Percentiles rank a stretch among this genome's conserved stretches.
Evolutionary conservation across 2,888 invertebrate genomes (phyloP).

Genomic region (Ophioninae sp.): DNA sequence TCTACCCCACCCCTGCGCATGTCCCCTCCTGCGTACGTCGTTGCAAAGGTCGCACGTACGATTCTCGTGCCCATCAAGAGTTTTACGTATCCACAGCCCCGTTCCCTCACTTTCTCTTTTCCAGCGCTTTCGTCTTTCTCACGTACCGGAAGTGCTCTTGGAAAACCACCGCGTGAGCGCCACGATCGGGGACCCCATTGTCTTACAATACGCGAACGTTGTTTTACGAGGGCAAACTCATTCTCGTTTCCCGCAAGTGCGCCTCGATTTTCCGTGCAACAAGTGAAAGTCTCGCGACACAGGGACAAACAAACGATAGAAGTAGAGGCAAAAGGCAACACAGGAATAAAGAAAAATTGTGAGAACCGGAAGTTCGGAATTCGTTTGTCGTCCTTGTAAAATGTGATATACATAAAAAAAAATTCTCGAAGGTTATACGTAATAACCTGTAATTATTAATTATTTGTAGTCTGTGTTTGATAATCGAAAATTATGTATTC

Average conservation of each 20-base stretch:
- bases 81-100: background rate
- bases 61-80: background rate
- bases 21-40: slow-evolving; percentile 5
- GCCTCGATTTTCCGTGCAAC: slow-evolving; percentile 42
- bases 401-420: too few relatives aligned
- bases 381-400: background rate
- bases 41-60: background rate
- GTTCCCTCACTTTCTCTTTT: background rate
- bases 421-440: too few relatives aligned
- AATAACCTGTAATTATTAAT: too few relatives aligned
- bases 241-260: background rate
- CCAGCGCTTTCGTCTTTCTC: slow-evolving; percentile 5
- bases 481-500: too few relatives aligned
- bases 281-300: slow-evolving; percentile 53
- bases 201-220: slow-evolving; percentile 2
- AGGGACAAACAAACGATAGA: slow-evolving; percentile 21
- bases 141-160: slow-evolving; percentile 43
- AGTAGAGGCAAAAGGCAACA: slow-evolving; percentile 25
- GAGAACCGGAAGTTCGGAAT: background rate
- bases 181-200: slow-evolving; percentile 29
- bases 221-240: slow-evolving; percentile 13
- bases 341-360: background rate
- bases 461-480: background rate
- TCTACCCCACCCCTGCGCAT: too few relatives aligned
- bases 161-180: slow-evolving; percentile 26